These are phyloP conservation scores for Diploptera punctata DNA, from an alignment of 2,888 invertebrate genomes.

Conservation along the genomic window DNA sequence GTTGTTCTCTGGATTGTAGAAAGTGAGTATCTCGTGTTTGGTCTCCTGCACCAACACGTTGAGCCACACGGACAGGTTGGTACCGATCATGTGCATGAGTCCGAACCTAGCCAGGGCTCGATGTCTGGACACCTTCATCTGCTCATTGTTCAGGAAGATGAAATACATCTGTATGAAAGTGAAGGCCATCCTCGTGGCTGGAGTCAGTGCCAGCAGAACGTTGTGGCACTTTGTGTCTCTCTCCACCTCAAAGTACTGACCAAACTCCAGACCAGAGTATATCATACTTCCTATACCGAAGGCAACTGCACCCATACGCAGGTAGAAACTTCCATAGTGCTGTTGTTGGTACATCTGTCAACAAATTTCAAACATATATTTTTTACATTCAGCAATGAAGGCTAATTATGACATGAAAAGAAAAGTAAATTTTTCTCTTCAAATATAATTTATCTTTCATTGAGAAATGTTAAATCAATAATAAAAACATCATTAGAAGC, in stretches of 20 bases:
- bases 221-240: slow-evolving; percentile 91
- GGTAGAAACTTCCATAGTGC: slow-evolving; percentile 91
- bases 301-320: slow-evolving; percentile 92
- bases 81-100: slow-evolving; percentile 98
- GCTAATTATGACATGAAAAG: too few relatives aligned
- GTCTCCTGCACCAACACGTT: slow-evolving; percentile 94
- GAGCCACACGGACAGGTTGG: slow-evolving; percentile 96
- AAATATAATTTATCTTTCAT: too few relatives aligned
- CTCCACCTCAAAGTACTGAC: slow-evolving; percentile 93
- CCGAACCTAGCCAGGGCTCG: slow-evolving; percentile 92
- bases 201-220: slow-evolving; percentile 86
- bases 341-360: too few relatives aligned
- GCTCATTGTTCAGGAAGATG: slow-evolving; percentile 96
- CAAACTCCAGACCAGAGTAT: slow-evolving; percentile 93
- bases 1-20: slow-evolving; percentile 88
- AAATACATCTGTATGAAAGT: slow-evolving; percentile 99
- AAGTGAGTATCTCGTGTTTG: slow-evolving; percentile 91
- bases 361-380: too few relatives aligned
- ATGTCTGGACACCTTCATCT: slow-evolving; percentile 91
- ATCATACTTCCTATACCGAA: slow-evolving; percentile 98
- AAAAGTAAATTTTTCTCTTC: too few relatives aligned
- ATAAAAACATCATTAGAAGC: too few relatives aligned
- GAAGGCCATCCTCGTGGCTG: slow-evolving; percentile 92
- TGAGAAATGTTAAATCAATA: too few relatives aligned
- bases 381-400: too few relatives aligned